Evolutionary conservation across 2,888 invertebrate species (phyloP), one percentile per base, ranked within the genome.

Genomic region (Unio delphinus): DNA sequence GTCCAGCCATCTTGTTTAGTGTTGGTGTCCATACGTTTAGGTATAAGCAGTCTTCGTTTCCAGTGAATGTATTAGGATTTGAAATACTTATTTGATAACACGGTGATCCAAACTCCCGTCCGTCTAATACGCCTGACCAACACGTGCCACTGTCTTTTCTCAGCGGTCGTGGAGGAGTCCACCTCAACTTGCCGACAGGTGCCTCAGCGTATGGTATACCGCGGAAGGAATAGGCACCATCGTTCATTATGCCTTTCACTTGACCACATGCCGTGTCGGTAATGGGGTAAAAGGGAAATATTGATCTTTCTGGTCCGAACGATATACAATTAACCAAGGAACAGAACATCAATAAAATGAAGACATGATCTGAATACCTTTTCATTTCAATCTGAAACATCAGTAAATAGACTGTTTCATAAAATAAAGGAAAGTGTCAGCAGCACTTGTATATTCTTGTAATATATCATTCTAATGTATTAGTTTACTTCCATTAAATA

Each of bases 21-120:
- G 81, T 71, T 4, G 88, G 89, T 0, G 88, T 83, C 82, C 87
- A 86, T 6, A 89, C 78, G 66, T 83, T 81, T 7, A 79, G 56
- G 61, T 70, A 79, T 23, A 80, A 61, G 62, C 80, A 78, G 66
- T 80, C 80, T 60, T 78, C 78, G 58, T 68, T 72, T 8, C 80
- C 78, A 3, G 71, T 68, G 34, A 81, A 64, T 28, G 30, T 8
- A 55, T 79, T 70, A 23, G 68, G 15, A n/a, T 74, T 65, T 75
- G 80, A 61, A 58, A 68, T 67, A 55, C 57, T 68, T 7, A 75
- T 73, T 65, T 84, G 82, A 7, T 74, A 72, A 66, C 84, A 84
- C 11, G 65, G 67, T 61, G 73, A 74, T 28, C 79, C 23, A 78
- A 80, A 82, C 15, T 17, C 61, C 4, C 68, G 65, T 11, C 82